These are phyloP conservation scores for Plagodis dolabraria DNA, from an alignment of 2,888 invertebrate genomes.

Conservation along the genomic window DNA sequence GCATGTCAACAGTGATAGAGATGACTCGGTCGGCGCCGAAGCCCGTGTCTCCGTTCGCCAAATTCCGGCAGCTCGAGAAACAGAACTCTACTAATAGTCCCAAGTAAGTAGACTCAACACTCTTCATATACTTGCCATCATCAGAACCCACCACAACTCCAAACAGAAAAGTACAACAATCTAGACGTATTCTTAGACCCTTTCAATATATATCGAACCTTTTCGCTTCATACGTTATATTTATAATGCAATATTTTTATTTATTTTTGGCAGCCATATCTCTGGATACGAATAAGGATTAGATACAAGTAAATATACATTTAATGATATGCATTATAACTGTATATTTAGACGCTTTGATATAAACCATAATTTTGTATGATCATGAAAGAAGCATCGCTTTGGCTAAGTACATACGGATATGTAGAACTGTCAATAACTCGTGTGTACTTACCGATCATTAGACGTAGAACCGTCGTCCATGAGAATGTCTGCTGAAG, in stretches of 20 bases:
- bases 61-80: constrained; percentile 96
- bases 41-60: constrained; percentile 94
- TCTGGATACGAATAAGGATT: constrained; percentile 73
- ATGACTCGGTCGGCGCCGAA: constrained; percentile 83
- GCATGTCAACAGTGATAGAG: constrained; percentile 81
- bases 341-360: constrained; percentile 67
- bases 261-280: constrained; percentile 75
- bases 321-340: constrained; percentile 62
- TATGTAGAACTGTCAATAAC: constrained; percentile 37
- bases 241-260: constrained; percentile 66
- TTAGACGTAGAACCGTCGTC: constrained; percentile 26
- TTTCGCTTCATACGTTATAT: constrained; percentile 58
- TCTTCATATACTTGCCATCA: not conserved
- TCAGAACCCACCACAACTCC: constrained; percentile 10
- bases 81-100: constrained; percentile 92
- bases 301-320: constrained; percentile 74
- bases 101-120: constrained; percentile 85
- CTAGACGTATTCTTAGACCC: constrained; percentile 16
- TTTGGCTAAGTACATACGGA: constrained; percentile 33
- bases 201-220: constrained; percentile 37
- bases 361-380: constrained; percentile 35
- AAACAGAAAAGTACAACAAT: constrained; percentile 14
- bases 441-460: constrained; percentile 38
- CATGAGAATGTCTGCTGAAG: constrained; percentile 37
- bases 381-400: constrained; percentile 35